Conservation (phyloP, 2,797 vertebrate species). For the Onychomys arenicola region DNA sequence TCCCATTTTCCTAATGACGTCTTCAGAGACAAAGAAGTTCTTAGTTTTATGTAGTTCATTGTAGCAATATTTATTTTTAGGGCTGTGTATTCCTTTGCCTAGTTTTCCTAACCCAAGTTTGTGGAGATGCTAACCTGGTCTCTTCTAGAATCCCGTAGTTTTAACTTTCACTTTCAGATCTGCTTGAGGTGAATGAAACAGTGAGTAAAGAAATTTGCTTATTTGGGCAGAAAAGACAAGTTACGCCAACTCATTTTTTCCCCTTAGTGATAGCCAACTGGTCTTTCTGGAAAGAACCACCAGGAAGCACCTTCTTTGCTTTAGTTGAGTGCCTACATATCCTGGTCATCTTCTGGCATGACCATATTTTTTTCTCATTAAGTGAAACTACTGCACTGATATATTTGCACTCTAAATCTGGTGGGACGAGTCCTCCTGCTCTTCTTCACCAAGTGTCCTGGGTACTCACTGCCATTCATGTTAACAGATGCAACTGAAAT, state of each 20-base stretch:
- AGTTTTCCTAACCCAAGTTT: neutral
- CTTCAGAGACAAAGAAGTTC: neutral
- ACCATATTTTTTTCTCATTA: neutral
- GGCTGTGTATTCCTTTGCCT: neutral
- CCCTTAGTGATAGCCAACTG: neutral
- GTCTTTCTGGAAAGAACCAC: neutral
- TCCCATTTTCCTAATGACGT: neutral
- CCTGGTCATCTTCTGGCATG: neutral
- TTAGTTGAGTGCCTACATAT: neutral
- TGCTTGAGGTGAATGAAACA: neutral
- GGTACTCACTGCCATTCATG: neutral
- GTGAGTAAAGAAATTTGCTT: neutral
- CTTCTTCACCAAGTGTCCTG: neutral
- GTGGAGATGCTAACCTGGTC: neutral
- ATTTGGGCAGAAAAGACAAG: neutral
- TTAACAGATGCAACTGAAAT: neutral
- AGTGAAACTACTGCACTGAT: neutral
- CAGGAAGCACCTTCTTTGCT: neutral
- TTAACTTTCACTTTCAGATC: neutral
- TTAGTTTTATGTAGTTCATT: neutral
- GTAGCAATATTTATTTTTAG: constrained; percentile 36
- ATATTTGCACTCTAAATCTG: neutral
- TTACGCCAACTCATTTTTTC: neutral
- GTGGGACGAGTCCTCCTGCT: neutral
- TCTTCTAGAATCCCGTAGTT: neutral